These are phyloP conservation scores for Recurvirostra avosetta DNA, from an alignment of 2,113 vertebrate species.

Conservation along the genomic window DNA sequence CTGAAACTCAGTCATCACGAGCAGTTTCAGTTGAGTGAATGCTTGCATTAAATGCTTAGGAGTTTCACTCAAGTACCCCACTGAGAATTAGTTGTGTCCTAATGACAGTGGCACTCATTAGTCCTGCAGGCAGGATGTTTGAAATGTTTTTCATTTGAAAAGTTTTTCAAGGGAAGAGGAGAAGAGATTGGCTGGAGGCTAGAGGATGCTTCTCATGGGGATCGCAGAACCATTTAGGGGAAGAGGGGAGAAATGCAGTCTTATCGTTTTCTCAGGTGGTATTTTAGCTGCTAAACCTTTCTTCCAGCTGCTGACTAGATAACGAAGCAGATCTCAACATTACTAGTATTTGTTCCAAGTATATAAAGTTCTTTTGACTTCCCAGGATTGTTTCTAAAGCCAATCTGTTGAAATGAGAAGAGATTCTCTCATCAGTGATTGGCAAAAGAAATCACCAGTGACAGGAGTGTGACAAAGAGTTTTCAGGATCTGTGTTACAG, in stretches of 20 bases:
- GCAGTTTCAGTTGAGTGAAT: background rate
- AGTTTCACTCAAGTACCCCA: background rate
- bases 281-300: background rate
- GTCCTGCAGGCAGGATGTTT: background rate
- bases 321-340: background rate
- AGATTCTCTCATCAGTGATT: background rate
- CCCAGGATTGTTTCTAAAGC: background rate
- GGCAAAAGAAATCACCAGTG: background rate
- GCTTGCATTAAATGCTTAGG: background rate
- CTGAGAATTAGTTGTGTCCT: background rate
- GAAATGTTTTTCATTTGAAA: background rate
- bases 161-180: background rate
- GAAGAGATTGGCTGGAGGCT: background rate
- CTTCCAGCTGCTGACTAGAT: background rate
- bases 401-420: background rate
- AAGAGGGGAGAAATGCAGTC: background rate
- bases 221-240: background rate
- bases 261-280: background rate
- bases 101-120: background rate
- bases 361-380: background rate
- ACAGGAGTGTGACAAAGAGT: background rate
- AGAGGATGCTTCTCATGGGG: background rate
- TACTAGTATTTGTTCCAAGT: background rate
- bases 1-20: background rate
- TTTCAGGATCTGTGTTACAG: background rate